phyloP scores from a whole-genome alignment of 2,888 invertebrate genomes.

The Clepsis dumicolana region DNA sequence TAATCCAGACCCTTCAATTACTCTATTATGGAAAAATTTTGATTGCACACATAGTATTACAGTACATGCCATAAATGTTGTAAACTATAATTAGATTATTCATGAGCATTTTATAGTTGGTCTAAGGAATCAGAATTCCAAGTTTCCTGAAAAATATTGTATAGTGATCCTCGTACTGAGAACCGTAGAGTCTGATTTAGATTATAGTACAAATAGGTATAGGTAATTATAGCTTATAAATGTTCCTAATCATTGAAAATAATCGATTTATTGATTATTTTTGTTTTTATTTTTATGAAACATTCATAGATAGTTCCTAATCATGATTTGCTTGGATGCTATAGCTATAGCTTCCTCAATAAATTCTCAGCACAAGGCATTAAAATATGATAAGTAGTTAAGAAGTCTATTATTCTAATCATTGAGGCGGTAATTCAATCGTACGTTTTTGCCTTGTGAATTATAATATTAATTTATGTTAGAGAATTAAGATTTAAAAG shows the following conservation, averaged over 20 bases:
- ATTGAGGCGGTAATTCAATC: background rate
- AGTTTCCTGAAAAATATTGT: background rate
- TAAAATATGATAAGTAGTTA: background rate
- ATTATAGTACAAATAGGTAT: background rate
- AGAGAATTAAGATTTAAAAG: too few species aligned
- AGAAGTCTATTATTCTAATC: background rate
- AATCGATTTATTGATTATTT: too few species aligned
- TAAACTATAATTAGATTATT: conserved; percentile 1
- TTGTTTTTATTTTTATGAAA: too few species aligned
- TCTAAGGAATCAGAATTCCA: background rate
- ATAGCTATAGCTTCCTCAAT: conserved; percentile 1
- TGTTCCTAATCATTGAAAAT: too few species aligned
- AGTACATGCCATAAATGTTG: background rate
- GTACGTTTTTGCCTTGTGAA: background rate
- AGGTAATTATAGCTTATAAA: too few species aligned
- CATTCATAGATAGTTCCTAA: too few species aligned
- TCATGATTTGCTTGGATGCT: background rate
- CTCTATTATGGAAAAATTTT: conserved; percentile 5
- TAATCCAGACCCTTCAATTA: background rate
- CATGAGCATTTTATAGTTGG: background rate
- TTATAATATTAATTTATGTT: too few species aligned
- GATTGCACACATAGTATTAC: background rate
- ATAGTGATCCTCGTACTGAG: background rate
- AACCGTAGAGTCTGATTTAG: background rate
- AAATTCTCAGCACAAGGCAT: background rate